Evolutionary conservation across 2,797 vertebrate genomes (phyloP).

Genomic region (Scomberomorus guttatus): DNA sequence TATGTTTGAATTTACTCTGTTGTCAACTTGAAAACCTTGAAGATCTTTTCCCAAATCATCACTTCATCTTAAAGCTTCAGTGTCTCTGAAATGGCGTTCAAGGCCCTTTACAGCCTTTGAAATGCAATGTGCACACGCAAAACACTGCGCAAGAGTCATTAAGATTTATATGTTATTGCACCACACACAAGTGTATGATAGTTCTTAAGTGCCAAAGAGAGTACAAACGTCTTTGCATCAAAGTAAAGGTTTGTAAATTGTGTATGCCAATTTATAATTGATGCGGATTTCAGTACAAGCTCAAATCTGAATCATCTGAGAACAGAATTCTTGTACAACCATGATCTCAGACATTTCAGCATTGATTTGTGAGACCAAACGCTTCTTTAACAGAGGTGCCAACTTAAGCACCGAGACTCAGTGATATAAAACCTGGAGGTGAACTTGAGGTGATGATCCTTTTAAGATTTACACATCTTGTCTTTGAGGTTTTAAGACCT

Average conservation of each 20-base stretch:
- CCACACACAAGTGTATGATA: background rate
- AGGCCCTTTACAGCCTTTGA: conserved; percentile 13
- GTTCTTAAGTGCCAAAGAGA: conserved; percentile 17
- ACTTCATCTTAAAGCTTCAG: conserved; percentile 11
- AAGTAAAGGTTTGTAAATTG: conserved; percentile 13
- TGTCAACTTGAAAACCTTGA: conserved; percentile 4
- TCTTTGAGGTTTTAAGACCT: conserved; percentile 10
- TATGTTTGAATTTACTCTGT: conserved; percentile 16
- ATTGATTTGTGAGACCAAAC: conserved; percentile 18
- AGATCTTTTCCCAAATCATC: conserved; percentile 15
- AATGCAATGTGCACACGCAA: background rate
- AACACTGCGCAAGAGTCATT: background rate
- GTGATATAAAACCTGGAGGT: conserved; percentile 2
- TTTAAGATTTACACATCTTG: conserved; percentile 20
- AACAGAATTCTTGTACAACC: background rate
- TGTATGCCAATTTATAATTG: background rate
- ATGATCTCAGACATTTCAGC: conserved; percentile 15
- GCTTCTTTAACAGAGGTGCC: background rate
- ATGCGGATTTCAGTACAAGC: conserved; percentile 17
- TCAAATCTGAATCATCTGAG: background rate
- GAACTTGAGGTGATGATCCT: conserved; percentile 2
- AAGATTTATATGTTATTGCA: conserved; percentile 8
- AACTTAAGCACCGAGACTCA: conserved; percentile 7
- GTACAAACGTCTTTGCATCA: conserved; percentile 7
- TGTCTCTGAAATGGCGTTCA: conserved; percentile 11